A percentile compares a stretch with the other conserved stretches of the same genome.
Evolutionary conservation across 2,113 vertebrate species (phyloP).

Genomic region (Oriolus oriolus): DNA sequence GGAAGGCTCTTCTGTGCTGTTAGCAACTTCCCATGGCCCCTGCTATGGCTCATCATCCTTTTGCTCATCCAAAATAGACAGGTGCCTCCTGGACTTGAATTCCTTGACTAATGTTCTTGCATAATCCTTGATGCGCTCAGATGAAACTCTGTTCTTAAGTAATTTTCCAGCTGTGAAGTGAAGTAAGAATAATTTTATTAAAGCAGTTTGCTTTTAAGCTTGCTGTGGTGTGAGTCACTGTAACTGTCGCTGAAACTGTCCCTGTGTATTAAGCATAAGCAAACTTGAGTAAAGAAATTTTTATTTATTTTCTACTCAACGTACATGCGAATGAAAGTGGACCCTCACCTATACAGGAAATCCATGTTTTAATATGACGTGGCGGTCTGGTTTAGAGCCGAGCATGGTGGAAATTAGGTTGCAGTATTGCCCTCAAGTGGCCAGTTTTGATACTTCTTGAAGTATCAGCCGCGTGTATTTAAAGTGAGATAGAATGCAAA

Average conservation of each 20-base stretch:
- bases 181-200: not conserved
- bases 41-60: not conserved
- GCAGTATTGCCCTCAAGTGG: slow-evolving; percentile 67
- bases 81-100: not conserved
- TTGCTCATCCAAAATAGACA: not conserved
- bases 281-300: not conserved
- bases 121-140: not conserved
- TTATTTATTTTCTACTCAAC: not conserved
- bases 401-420: not conserved
- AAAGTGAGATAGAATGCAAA: not conserved
- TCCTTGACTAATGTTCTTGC: not conserved
- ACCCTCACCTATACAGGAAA: not conserved
- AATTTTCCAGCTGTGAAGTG: not conserved
- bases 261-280: not conserved
- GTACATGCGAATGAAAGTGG: not conserved
- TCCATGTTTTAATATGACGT: not conserved
- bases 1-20: not conserved
- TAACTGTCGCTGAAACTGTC: not conserved
- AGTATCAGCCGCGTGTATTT: not conserved
- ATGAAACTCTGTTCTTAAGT: not conserved
- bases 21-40: not conserved
- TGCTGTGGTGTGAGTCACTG: not conserved
- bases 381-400: not conserved
- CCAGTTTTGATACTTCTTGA: not conserved
- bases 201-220: not conserved